Base-by-base conservation (phyloP, 2,113 vertebrate species). In the Heterotilapia buettikoferi region DNA sequence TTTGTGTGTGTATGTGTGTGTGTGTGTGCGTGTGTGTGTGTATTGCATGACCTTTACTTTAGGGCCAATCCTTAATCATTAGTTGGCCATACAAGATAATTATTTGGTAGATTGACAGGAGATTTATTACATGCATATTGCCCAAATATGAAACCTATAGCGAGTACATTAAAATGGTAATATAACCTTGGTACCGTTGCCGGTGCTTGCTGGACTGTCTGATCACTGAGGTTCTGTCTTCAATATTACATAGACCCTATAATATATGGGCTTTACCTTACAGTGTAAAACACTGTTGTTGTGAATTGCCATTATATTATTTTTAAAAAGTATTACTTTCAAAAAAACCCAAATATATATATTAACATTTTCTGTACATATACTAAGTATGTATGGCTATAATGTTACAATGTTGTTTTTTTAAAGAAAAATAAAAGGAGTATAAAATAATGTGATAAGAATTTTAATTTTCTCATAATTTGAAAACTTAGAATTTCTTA, bases 401-500 rank as follows among this genome's bases (percentile, higher is more conserved):
- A 38, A 66, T 14, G 21, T 71, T 43, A 26, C 63, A 21, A 24
- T 24, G 36, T 43, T 43, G 13, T 71, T 43, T 66, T 68, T 40
- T 0, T 3, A 16, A 61, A 61, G 7, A 26, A 14, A 24, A 57
- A 26, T 31, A 18, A 73, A 73, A 6, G 8, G 66, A 45, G 6
- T 43, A 24, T 43, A 43, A 13, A 71, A 40, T 6, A 24, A 24
- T 71, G 11, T 13, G 2, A 38, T 6, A 24, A 14, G 7, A 21
- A 21, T 8, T 71, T 71, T 0, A 9, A 24, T 0, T 40, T 40
- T 66, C 10, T 21, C n/a, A 68, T 21, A 38, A 5, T 21, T n/a
- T 38, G 6, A n/a, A 57, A 57, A 29, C 29, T 59, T 59, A 8
- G 13, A 2, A 31, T 9, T 59, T 31, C 14, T 59, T 59, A 29